Evolutionary conservation across 2,797 vertebrate genomes (phyloP), one percentile per base, ranked within the genome.

Genomic region (Ptychadena robeensis): DNA sequence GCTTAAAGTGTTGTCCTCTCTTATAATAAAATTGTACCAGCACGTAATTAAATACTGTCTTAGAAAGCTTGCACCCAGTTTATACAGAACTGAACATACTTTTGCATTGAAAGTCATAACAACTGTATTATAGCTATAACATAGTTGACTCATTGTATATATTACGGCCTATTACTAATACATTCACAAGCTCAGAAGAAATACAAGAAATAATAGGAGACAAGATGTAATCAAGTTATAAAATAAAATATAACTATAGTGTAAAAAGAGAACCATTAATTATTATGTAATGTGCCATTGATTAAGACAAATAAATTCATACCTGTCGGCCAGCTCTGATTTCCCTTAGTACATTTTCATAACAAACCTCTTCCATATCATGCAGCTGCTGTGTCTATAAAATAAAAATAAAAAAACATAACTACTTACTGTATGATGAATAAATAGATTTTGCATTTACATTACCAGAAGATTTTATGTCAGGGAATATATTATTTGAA

Each of bases 351-450:
- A 98, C 96, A 86, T 95, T 98, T 87, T 98, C 94, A 68, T 98
- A 99, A 86, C 98, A 99, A 35, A 98, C 95, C 87, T 99, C 97
- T 84, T 99, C 97, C 94, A 94, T 98, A 89, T 99, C 97, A 89
- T 95, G 97, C 59, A 99, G 91, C 85, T 98, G 97, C 69, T 99
- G 97, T 63, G 96, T 94, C 98, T 99, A 82, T 34, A 88, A 82
- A 80, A n/a, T 1, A 87, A 75, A 82, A 85, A 59, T 80, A 9
- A 84, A 53, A 22, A 40, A 40, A 80, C 11, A 25, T 11, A 74
- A 31, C 59, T 59, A 27, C 10, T 25, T 28, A n/a, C n/a, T n/a
- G n/a, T n/a, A 64, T 64, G 10, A 64, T 67, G 31, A 32, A 25
- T 57, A 27, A 14, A 59, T 22, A 35, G 0, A 32, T 3, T 61